These are phyloP conservation scores for Drosophila birchii DNA, from an alignment of 2,888 invertebrate species.

Conservation along the genomic window DNA sequence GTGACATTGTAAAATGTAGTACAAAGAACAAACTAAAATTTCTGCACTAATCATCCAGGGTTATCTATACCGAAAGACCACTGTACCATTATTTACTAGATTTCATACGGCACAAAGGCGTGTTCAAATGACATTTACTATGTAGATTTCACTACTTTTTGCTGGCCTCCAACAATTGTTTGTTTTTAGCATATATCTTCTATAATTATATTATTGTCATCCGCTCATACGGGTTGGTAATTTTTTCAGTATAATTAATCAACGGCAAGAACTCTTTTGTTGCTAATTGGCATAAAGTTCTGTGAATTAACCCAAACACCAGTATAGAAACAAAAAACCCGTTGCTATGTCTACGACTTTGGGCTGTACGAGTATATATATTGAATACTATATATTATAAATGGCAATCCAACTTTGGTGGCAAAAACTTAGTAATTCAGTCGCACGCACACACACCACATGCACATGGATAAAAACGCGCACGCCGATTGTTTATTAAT, in stretches of 20 bases:
- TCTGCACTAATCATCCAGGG: not conserved
- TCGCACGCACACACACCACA: constrained; percentile 13
- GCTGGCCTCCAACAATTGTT: constrained; percentile 30
- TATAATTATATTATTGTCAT: constrained; percentile 53
- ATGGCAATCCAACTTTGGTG: constrained; percentile 30
- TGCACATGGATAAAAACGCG: constrained; percentile 24
- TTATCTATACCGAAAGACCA: not conserved
- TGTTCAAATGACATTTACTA: constrained; percentile 73
- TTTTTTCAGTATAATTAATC: constrained; percentile 33
- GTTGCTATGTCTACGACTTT: constrained; percentile 37
- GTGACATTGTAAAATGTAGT: too few relatives aligned
- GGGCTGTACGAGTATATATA: not conserved
- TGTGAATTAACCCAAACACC: constrained; percentile 34
- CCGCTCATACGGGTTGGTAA: constrained; percentile 7
- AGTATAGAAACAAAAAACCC: constrained; percentile 36
- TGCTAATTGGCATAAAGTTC: constrained; percentile 38
- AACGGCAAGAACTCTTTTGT: constrained; percentile 39
- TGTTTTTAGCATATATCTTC: constrained; percentile 11
- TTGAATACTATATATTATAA: constrained; percentile 18
- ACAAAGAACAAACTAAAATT: not conserved
- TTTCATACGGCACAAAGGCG: constrained; percentile 36
- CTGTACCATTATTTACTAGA: not conserved
- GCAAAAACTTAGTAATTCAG: constrained; percentile 43
- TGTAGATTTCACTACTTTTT: constrained; percentile 36
- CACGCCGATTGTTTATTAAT: constrained; percentile 59